phyloP scores from a whole-genome alignment of 1,140 invertebrate species.

The Zelostemma sp. region DNA sequence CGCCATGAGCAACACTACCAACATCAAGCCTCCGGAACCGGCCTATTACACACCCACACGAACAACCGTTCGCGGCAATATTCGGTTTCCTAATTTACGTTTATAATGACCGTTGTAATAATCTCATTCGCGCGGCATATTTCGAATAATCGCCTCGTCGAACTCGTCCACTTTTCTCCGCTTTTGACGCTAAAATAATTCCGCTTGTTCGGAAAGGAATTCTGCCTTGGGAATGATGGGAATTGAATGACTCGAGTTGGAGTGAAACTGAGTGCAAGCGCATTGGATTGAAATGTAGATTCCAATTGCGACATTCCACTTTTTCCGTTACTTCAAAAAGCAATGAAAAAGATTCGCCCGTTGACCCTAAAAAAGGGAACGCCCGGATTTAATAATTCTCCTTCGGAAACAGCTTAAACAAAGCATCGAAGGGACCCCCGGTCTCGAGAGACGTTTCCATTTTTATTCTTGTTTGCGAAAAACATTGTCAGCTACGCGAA shows the following conservation, averaged over 20 bases:
- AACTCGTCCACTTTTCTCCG: too few species aligned
- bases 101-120: conserved; percentile 36
- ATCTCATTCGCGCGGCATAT: conserved; percentile 32
- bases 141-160: too few species aligned
- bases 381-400: conserved; percentile 18
- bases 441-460: conserved; percentile 52
- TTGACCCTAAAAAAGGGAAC: too few species aligned
- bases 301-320: too few species aligned
- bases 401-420: conserved; percentile 28
- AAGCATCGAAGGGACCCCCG: conserved; percentile 28
- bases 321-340: too few species aligned
- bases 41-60: conserved; percentile 47
- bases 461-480: conserved; percentile 57
- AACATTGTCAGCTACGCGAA: conserved; percentile 58
- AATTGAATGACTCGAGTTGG: too few species aligned
- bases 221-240: too few species aligned
- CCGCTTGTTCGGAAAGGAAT: too few species aligned
- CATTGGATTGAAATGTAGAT: too few species aligned
- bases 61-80: conserved; percentile 41
- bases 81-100: conserved; percentile 35
- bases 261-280: too few species aligned
- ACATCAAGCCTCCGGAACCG: conserved; percentile 52
- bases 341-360: too few species aligned
- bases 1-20: conserved; percentile 65
- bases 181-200: too few species aligned